Percentiles rank a stretch among this genome's conserved stretches.
These are phyloP conservation scores for Lycaena phlaeas DNA, from an alignment of 2,888 invertebrate genomes.

Conservation along the genomic window DNA sequence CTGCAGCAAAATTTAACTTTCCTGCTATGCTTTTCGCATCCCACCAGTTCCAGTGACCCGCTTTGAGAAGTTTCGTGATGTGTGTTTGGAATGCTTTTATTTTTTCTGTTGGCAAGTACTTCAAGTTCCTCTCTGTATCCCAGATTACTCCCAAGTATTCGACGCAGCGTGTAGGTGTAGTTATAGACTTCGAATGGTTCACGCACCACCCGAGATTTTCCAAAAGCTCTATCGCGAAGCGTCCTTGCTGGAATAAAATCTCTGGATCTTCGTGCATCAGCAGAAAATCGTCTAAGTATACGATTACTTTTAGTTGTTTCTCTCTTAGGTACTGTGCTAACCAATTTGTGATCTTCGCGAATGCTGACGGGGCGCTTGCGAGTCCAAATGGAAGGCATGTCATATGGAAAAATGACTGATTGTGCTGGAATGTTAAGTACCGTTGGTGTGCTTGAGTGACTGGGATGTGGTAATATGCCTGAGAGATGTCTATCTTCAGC, in stretches of 20 bases:
- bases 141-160: conserved; percentile 15
- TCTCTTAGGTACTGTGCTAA: conserved; percentile 10
- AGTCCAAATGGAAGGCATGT: conserved; percentile 17
- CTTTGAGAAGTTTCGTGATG: background rate
- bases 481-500: conserved; percentile 15
- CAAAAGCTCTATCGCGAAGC: conserved; percentile 1
- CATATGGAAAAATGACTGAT: conserved; percentile 10
- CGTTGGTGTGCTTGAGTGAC: conserved; percentile 9
- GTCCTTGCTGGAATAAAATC: conserved; percentile 9
- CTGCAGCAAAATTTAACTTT: conserved; percentile 12
- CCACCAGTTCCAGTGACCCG: conserved; percentile 12
- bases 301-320: conserved; percentile 11
- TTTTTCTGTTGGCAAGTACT: background rate
- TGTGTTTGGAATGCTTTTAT: background rate
- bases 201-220: conserved; percentile 8
- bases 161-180: background rate
- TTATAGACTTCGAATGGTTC: background rate
- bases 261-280: conserved; percentile 6
- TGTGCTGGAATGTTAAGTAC: conserved; percentile 9
- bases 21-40: conserved; percentile 9
- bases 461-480: conserved; percentile 18
- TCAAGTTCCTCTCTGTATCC: conserved; percentile 11
- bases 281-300: conserved; percentile 19
- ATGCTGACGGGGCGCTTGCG: conserved; percentile 12
- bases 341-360: conserved; percentile 17